A percentile compares a stretch with the other conserved stretches of the same genome.
These are phyloP conservation scores for Heliconius hortense DNA, from an alignment of 2,888 invertebrate species.

Conservation along the genomic window DNA sequence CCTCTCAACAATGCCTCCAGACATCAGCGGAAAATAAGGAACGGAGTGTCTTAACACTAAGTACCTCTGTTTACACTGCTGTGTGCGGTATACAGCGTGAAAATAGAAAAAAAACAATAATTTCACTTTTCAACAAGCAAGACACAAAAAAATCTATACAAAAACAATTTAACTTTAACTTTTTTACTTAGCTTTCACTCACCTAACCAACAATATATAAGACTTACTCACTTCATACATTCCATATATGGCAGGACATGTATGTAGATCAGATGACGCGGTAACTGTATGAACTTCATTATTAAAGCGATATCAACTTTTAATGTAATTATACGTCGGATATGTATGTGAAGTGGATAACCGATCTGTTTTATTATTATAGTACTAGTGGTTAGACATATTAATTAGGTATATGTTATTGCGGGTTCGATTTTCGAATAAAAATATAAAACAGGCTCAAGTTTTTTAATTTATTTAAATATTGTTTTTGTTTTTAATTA, in stretches of 20 bases:
- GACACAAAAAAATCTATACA: neutral
- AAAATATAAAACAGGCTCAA: neutral
- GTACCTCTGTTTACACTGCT: no score
- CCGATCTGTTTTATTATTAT: constrained; percentile 5
- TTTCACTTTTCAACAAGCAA: neutral
- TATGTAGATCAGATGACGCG: constrained; percentile 22
- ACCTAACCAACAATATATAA: constrained; percentile 4
- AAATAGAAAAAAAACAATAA: no score
- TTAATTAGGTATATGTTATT: neutral
- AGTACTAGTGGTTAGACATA: neutral
- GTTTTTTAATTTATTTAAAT: no score
- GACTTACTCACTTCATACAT: constrained; percentile 15
- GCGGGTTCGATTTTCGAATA: neutral
- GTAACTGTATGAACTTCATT: constrained; percentile 14
- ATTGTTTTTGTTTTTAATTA: no score
- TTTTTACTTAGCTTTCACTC: constrained; percentile 1
- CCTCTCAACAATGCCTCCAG: no score
- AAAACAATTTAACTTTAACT: neutral
- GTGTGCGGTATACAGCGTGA: no score
- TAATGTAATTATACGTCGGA: constrained; percentile 18
- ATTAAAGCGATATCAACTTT: constrained; percentile 19
- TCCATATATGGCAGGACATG: constrained; percentile 25
- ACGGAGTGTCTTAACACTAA: no score
- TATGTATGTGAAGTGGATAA: neutral
- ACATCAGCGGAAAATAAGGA: no score